Percentiles rank a stretch among this genome's conserved stretches.
Evolutionary conservation across 1,140 invertebrate species (phyloP).

Genomic region (Drosophila suzukii): DNA sequence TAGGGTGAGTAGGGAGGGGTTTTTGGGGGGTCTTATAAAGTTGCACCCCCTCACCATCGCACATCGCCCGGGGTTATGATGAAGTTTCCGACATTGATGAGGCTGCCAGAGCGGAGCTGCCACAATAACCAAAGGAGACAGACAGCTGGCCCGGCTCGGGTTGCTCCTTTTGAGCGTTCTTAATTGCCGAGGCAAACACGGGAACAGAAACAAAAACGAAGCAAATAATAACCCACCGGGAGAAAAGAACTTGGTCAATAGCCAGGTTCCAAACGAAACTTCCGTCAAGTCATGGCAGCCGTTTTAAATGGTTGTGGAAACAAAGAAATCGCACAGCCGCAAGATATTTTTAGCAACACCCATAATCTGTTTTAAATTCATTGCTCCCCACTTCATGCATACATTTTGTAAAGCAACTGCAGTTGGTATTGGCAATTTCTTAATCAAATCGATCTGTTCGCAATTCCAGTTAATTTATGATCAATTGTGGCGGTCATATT

Average conservation of each 20-base stretch:
- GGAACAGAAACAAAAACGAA: slow-evolving; percentile 29
- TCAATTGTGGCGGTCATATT: no score
- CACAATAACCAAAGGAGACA: slow-evolving; percentile 32
- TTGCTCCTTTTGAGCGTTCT: slow-evolving; percentile 49
- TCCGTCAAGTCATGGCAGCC: background rate
- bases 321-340: background rate
- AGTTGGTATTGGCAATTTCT: background rate
- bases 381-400: background rate
- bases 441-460: no score
- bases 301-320: slow-evolving; percentile 1
- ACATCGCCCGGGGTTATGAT: slow-evolving; percentile 29
- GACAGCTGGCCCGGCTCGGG: slow-evolving; percentile 18
- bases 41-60: slow-evolving; percentile 3
- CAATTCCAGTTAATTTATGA: no score
- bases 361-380: background rate
- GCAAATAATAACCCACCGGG: slow-evolving; percentile 17
- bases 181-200: slow-evolving; percentile 64
- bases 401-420: background rate
- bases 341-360: background rate
- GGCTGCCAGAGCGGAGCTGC: slow-evolving; percentile 37
- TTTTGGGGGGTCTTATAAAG: background rate
- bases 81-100: slow-evolving; percentile 52
- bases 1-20: background rate
- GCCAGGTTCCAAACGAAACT: slow-evolving; percentile 8
- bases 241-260: slow-evolving; percentile 11